These are phyloP conservation scores for Arnoldichthys spilopterus DNA, from an alignment of 2,797 vertebrate genomes.

Conservation along the genomic window DNA sequence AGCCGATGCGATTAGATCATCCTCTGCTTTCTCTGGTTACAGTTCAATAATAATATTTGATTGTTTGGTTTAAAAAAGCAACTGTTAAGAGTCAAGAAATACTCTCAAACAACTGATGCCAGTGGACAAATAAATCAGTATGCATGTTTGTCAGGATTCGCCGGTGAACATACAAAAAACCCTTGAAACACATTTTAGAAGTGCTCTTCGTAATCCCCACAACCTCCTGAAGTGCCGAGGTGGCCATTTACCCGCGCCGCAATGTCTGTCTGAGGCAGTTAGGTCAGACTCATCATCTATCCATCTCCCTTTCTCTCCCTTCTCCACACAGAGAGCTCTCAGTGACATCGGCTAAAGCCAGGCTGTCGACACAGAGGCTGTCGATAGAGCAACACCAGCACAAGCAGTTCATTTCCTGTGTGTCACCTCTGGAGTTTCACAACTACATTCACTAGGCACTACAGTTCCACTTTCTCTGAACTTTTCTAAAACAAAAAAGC, in stretches of 20 bases:
- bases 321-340: neutral
- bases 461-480: neutral
- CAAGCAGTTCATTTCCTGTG: slow-evolving; percentile 40
- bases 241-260: neutral
- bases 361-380: neutral
- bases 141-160: neutral
- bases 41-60: neutral
- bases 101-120: slow-evolving; percentile 4
- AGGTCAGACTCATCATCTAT: slow-evolving; percentile 3
- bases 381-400: slow-evolving; percentile 12
- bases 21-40: neutral
- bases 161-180: slow-evolving; percentile 40
- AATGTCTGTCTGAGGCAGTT: slow-evolving; percentile 6
- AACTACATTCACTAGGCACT: slow-evolving; percentile 4
- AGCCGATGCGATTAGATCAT: neutral
- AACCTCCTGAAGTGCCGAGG: slow-evolving; percentile 60
- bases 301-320: slow-evolving; percentile 21
- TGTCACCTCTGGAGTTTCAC: neutral
- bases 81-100: slow-evolving; percentile 32
- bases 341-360: neutral
- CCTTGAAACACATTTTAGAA: slow-evolving; percentile 62
- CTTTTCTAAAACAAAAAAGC: neutral
- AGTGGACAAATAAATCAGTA: slow-evolving; percentile 1
- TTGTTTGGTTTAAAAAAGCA: slow-evolving; percentile 2
- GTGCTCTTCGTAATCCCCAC: slow-evolving; percentile 66